Evolutionary conservation across 2,888 invertebrate genomes (phyloP).

Genomic region (Ochropleura leucogaster): DNA sequence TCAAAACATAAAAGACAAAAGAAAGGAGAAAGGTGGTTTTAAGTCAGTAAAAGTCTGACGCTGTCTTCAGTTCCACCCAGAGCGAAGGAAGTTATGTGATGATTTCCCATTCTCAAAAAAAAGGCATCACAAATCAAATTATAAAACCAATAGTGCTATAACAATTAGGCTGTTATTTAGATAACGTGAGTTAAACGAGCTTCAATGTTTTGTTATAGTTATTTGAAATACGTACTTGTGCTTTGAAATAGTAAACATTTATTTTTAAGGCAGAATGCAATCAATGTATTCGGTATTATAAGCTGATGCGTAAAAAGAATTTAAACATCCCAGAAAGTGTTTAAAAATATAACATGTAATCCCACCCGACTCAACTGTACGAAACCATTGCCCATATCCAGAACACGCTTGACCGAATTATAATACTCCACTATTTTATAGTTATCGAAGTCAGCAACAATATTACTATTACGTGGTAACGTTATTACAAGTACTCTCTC

Average conservation of each 20-base stretch:
- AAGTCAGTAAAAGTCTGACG: too few species aligned
- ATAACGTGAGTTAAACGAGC: not conserved
- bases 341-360: too few species aligned
- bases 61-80: too few species aligned
- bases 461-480: constrained; percentile 24
- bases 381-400: constrained; percentile 8
- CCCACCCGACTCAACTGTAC: not conserved
- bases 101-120: too few species aligned
- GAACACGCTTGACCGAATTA: constrained; percentile 19
- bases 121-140: too few species aligned
- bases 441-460: constrained; percentile 25
- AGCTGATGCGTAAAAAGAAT: too few species aligned
- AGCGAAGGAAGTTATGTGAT: too few species aligned
- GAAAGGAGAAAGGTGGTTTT: too few species aligned
- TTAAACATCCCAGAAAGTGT: too few species aligned
- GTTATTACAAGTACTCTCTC: constrained; percentile 34
- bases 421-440: constrained; percentile 30
- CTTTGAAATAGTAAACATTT: not conserved
- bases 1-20: too few species aligned
- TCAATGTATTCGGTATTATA: not conserved
- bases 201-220: not conserved
- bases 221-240: not conserved
- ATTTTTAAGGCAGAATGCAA: not conserved
- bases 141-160: not conserved
- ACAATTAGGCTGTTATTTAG: not conserved